These are phyloP conservation scores for Eremophila alpestris DNA, from an alignment of 2,797 vertebrate genomes.

Conservation along the genomic window DNA sequence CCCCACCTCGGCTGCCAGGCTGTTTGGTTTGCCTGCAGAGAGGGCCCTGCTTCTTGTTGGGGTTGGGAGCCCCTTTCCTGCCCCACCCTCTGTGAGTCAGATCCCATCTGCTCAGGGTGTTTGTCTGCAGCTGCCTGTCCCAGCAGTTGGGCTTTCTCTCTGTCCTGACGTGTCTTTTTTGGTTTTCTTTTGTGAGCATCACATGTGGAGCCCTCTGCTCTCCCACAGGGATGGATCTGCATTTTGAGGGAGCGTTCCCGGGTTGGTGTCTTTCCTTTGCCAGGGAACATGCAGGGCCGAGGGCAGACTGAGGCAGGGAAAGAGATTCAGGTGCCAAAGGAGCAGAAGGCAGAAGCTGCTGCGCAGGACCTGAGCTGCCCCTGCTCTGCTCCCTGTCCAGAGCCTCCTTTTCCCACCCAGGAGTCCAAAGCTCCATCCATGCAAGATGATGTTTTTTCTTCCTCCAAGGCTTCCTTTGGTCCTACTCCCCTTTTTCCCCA, in stretches of 20 bases:
- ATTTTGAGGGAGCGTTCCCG: fast-evolving
- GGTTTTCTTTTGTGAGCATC: not conserved
- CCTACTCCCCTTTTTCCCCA: not conserved
- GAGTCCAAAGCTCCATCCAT: not conserved
- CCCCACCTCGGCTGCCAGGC: not conserved
- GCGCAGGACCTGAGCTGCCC: not conserved
- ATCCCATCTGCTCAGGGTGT: conserved; percentile 30
- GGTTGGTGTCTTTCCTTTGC: not conserved
- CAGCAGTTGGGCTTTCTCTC: not conserved
- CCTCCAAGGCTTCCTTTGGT: not conserved
- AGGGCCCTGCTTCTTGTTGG: not conserved
- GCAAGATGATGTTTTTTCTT: not conserved
- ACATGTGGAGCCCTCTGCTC: not conserved
- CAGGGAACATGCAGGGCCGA: not conserved
- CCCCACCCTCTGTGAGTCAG: conserved; percentile 45
- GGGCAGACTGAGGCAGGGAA: not conserved
- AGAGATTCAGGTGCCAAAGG: not conserved
- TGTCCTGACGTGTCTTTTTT: not conserved
- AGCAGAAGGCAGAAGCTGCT: not conserved
- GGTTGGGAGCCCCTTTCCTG: conserved; percentile 45
- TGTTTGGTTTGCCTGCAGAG: not conserved
- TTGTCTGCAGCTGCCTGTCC: conserved; percentile 22
- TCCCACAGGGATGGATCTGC: not conserved
- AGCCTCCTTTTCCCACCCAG: not conserved
- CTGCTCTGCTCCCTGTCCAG: not conserved